Percentiles rank a stretch among this genome's conserved stretches.
Conservation (phyloP, 1,140 invertebrate genomes). For the Drosophila virilis region DNA sequence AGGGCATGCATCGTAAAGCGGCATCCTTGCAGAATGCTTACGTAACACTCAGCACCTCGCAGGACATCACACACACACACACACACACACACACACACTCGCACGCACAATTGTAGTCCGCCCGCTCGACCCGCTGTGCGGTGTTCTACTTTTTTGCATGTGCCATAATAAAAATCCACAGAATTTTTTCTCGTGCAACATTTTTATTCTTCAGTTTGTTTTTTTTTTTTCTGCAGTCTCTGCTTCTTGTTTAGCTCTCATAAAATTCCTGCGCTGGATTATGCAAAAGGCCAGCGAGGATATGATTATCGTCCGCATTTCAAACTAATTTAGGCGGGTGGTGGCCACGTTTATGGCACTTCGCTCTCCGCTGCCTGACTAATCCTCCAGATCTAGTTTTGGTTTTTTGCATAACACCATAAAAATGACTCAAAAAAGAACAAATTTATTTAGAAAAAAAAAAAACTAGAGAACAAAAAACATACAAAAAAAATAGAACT, state of each 20-base stretch:
- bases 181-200: conserved; percentile 55
- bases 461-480: conserved; percentile 56
- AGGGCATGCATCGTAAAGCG: conserved; percentile 54
- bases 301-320: conserved; percentile 56
- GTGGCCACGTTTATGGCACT: conserved; percentile 60
- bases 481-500: conserved; percentile 25
- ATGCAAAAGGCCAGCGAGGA: conserved; percentile 33
- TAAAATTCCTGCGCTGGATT: conserved; percentile 39
- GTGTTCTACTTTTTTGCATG: conserved; percentile 67
- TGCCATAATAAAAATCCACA: conserved; percentile 61
- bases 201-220: conserved; percentile 3
- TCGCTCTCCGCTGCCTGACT: conserved; percentile 16
- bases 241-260: conserved; percentile 21
- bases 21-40: conserved; percentile 37
- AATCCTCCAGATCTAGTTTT: conserved; percentile 41
- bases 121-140: conserved; percentile 42
- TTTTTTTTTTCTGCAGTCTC: not conserved
- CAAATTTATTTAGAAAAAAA: conserved; percentile 21
- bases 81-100: no score
- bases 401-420: conserved; percentile 41
- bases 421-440: conserved; percentile 41
- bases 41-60: conserved; percentile 31
- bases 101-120: not conserved
- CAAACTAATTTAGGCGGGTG: conserved; percentile 77
- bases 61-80: conserved; percentile 1